Percentiles rank a stretch among this genome's conserved stretches.
Conservation (phyloP, 2,113 vertebrate genomes). For the Labrus mixtus region DNA sequence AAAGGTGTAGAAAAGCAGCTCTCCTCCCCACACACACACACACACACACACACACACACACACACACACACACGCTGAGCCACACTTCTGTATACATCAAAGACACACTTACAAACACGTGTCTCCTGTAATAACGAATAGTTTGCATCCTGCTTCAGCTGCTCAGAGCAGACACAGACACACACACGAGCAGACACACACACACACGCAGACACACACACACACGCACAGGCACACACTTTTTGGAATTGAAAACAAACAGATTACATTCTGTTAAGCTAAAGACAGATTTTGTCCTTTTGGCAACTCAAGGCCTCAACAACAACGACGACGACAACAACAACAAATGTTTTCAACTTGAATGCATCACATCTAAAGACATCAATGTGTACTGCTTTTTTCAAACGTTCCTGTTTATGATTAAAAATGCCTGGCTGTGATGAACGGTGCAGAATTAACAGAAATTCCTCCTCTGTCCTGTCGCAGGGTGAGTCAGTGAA, state of each 20-base stretch:
- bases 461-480: conserved; percentile 59
- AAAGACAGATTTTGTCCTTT: neutral
- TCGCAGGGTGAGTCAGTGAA: conserved; percentile 97
- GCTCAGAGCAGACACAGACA: neutral
- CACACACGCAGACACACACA: neutral
- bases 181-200: neutral
- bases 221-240: no score
- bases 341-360: neutral
- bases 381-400: neutral
- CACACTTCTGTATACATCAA: conserved; percentile 62
- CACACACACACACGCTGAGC: neutral
- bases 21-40: neutral
- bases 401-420: neutral
- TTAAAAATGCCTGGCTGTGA: conserved; percentile 2
- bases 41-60: neutral
- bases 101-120: conserved; percentile 35
- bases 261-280: conserved; percentile 1
- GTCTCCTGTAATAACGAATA: conserved; percentile 30
- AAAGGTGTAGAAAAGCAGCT: conserved; percentile 32
- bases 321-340: neutral
- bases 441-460: conserved; percentile 53
- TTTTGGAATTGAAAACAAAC: conserved; percentile 34
- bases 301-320: no score
- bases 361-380: neutral
- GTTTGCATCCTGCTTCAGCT: conserved; percentile 54